Conservation (phyloP, 2,797 vertebrate species). For the Hephaestus fuliginosus region DNA sequence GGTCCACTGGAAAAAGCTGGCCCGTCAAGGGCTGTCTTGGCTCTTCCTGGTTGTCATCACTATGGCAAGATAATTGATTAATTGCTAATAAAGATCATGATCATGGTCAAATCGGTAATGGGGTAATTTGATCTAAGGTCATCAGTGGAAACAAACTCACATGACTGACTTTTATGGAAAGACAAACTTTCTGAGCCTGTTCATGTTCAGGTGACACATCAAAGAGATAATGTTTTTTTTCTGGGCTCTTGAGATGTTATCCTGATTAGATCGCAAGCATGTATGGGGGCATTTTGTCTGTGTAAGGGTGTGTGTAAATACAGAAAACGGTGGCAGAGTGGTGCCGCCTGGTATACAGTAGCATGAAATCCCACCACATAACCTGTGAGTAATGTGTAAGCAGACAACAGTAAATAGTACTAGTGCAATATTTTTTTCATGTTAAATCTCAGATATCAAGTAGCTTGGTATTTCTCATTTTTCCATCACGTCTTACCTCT, state of each 20-base stretch:
- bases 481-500: constrained; percentile 1
- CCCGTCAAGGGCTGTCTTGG: constrained; percentile 49
- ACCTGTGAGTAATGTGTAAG: constrained; percentile 10
- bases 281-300: constrained; percentile 36
- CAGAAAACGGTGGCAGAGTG: neutral
- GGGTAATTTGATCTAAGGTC: constrained; percentile 32
- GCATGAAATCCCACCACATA: constrained; percentile 5
- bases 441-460: neutral
- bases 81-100: constrained; percentile 41
- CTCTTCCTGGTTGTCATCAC: constrained; percentile 61
- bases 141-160: neutral
- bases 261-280: constrained; percentile 35
- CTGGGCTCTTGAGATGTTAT: constrained; percentile 21
- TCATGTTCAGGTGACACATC: constrained; percentile 38
- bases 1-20: constrained; percentile 43
- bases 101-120: constrained; percentile 11
- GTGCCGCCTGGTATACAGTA: constrained; percentile 24
- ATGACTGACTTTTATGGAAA: constrained; percentile 19
- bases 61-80: constrained; percentile 60
- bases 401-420: neutral
- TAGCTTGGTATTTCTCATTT: neutral
- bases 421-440: neutral
- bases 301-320: constrained; percentile 13
- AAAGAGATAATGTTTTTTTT: constrained; percentile 30
- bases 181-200: constrained; percentile 12